phyloP scores from a whole-genome alignment of 2,797 vertebrate genomes.

The Phrynocephalus forsythii region DNA sequence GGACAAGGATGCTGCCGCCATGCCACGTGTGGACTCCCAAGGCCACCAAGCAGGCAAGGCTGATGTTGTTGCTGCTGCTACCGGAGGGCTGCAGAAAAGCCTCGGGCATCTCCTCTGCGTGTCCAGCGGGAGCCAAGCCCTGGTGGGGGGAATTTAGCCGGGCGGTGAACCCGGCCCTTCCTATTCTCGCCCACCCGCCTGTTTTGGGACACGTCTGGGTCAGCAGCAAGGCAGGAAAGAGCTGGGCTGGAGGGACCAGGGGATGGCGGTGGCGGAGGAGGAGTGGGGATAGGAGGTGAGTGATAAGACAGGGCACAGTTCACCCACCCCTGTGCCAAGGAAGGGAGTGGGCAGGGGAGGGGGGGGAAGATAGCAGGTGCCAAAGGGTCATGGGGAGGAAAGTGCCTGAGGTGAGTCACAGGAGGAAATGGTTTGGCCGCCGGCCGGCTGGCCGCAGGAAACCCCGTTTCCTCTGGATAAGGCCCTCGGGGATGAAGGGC shows the following conservation, averaged over 20 bases:
- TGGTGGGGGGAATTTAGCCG: neutral
- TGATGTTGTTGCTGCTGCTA: too few relatives aligned
- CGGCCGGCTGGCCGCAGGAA: neutral
- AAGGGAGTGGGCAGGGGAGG: neutral
- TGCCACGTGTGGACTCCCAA: too few relatives aligned
- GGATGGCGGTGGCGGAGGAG: neutral
- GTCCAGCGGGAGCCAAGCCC: neutral
- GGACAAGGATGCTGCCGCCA: too few relatives aligned
- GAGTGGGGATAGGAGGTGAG: too few relatives aligned
- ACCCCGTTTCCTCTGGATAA: slow-evolving; percentile 27
- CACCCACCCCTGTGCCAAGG: slow-evolving; percentile 11
- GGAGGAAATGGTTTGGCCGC: neutral
- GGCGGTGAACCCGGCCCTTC: neutral
- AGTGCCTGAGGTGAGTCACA: neutral
- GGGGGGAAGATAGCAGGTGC: neutral
- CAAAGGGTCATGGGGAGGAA: neutral
- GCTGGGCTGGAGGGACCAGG: neutral
- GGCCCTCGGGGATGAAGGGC: neutral
- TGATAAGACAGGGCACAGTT: slow-evolving; percentile 18
- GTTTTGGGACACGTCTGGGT: slow-evolving; percentile 5
- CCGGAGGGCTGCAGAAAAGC: neutral
- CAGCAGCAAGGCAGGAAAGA: neutral
- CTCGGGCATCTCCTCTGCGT: neutral
- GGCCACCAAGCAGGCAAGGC: too few relatives aligned
- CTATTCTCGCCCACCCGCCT: neutral